Base-by-base conservation (phyloP, 2,888 invertebrate species). In the Troides oblongomaculatus region DNA sequence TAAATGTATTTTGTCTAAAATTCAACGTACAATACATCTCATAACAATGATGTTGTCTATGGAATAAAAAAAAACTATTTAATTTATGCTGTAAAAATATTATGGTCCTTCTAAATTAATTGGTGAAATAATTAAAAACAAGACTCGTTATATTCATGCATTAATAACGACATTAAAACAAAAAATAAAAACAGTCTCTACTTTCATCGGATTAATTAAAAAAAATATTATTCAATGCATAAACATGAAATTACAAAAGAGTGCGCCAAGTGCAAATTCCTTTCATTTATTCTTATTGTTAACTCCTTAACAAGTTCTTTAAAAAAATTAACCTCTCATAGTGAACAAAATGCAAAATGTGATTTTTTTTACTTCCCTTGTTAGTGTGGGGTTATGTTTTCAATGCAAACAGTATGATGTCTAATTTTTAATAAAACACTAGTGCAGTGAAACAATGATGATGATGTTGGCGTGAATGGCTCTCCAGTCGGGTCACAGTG, bases 401-500 rank as follows among this genome's bases (percentile, higher is more conserved):
- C 50, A n/a, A n/a, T n/a, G 53, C n/a, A n/a, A 53, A 53, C 53
- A 18, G 5, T 14, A 50, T 53, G 18, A 53, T 53, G 53, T n/a
- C 14, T 53, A 7, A n/a, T n/a, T 46, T 7, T n/a, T n/a, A 18
- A 53, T 3, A 30, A 59, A 68, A 64, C 58, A 46, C 65, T 69
- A 59, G 62, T 63, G 67, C 63, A 30, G 58, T 64, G 36, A 56
- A 30, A 23, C 21, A 64, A 39, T 23, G 57, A 56, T 46, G 62
- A 83, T 81, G 81, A 74, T 78, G 75, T 76, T 77, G 84, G 74
- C 79, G 82, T 76, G 73, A 77, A 77, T 73, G 80, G n/a, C 81
- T 81, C 84, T 75, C 84, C 87, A 82, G 78, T 84, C 84, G 68
- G 80, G 79, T 92, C 92, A 92, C 90, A 92, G 90, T 78, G 91